Percentiles rank a stretch among this genome's conserved stretches.
These are phyloP conservation scores for Trachemys scripta DNA, from an alignment of 2,113 vertebrate genomes.

Conservation along the genomic window DNA sequence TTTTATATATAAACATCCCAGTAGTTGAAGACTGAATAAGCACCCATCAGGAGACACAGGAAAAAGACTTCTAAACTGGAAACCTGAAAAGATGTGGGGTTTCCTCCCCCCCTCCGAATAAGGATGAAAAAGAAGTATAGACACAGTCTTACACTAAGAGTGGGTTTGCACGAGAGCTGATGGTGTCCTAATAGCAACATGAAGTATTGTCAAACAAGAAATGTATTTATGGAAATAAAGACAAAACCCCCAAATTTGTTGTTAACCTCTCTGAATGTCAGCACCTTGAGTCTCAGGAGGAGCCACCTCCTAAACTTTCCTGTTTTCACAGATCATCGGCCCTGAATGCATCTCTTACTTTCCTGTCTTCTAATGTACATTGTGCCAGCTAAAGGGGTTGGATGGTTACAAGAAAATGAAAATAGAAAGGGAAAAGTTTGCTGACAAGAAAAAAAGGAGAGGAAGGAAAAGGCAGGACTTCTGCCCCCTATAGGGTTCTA, in stretches of 20 bases:
- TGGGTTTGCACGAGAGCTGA: not conserved
- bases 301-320: not conserved
- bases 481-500: not conserved
- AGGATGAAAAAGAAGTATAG: not conserved
- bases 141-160: not conserved
- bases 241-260: not conserved
- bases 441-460: not conserved
- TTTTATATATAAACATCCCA: not conserved
- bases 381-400: not conserved
- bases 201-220: not conserved
- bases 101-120: not conserved
- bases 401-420: not conserved
- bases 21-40: not conserved
- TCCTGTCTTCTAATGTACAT: not conserved
- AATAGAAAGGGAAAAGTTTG: not conserved
- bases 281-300: not conserved
- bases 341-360: not conserved
- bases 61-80: not conserved
- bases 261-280: not conserved
- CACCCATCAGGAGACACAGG: not conserved
- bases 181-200: not conserved
- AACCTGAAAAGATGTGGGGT: not conserved
- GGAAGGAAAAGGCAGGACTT: not conserved
- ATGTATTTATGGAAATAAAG: not conserved
- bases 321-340: not conserved